Evolutionary conservation across 2,113 vertebrate species (phyloP), one percentile per base, ranked within the genome.

Genomic region (Nothocercus nigrocapillus): DNA sequence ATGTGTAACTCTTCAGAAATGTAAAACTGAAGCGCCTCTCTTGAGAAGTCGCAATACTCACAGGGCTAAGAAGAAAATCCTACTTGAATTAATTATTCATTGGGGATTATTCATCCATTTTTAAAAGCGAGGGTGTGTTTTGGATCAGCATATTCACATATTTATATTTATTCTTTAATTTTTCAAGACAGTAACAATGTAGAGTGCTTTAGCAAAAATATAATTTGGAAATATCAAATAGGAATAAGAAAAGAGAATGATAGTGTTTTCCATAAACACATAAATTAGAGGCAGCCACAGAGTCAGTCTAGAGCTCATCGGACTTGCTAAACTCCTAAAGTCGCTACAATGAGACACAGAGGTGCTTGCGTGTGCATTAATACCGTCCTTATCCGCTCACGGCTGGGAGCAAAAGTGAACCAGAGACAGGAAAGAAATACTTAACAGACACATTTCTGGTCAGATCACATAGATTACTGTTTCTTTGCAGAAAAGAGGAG

Each of bases 41-140:
- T 53, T 51, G 86, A 67, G 86, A 85, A 68, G 10, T 20, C 13
- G 13, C 4, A 73, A 69, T 54, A 54, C 89, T 64, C 84, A 38
- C 51, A 82, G 87, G 78, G 82, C 9, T 58, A 82, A 87, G 42
- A 51, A 49, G 1, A 90, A 42, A 81, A 70, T 72, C 28, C 24
- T 83, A 30, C 8, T 38, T 62, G 61, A 80, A 85, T 93, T 70
- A 91, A 91, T 89, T 91, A 91, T 90, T 94, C 76, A 93, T 36
- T 11, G 87, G 25, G 21, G 49, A 83, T 63, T 85, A 74, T 82
- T 80, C 63, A 87, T 53, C 14, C 19, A 77, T 61, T 82, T 94
- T 82, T 74, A 77, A 94, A 89, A 61, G 14, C 3, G 22, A 74
- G 80, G 49, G 42, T 66, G 54, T 73, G 1, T 9, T 89, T 40